Conservation (phyloP, 1,140 invertebrate genomes). For the Bombus haemorrhoidalis region DNA sequence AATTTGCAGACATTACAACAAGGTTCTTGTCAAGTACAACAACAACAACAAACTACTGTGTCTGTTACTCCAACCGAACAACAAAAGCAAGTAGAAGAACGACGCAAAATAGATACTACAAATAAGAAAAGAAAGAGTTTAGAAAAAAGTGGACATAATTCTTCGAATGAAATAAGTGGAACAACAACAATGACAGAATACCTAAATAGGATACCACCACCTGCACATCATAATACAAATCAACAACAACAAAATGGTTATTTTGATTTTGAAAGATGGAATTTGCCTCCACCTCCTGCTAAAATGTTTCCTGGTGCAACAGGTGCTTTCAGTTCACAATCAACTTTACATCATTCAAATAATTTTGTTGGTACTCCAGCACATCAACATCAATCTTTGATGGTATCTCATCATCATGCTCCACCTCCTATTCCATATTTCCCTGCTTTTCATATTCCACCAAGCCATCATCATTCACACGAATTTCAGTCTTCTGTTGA, state of each 20-base stretch:
- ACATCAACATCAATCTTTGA: conserved; percentile 86
- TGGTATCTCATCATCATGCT: conserved; percentile 85
- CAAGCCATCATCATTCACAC: conserved; percentile 82
- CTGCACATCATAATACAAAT: conserved; percentile 87
- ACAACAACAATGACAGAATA: conserved; percentile 83
- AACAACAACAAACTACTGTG: conserved; percentile 45
- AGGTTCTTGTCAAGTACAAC: conserved; percentile 84
- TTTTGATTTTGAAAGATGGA: conserved; percentile 90
- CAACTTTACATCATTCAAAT: conserved; percentile 81
- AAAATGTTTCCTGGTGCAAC: conserved; percentile 86
- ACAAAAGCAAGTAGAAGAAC: conserved; percentile 73
- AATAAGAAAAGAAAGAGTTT: conserved; percentile 76
- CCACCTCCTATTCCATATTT: conserved; percentile 86
- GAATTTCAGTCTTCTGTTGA: conserved; percentile 87
- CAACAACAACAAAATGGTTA: conserved; percentile 85
- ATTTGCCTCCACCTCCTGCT: conserved; percentile 85
- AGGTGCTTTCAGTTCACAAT: conserved; percentile 83
- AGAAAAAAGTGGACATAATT: conserved; percentile 75
- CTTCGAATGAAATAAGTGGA: conserved; percentile 82
- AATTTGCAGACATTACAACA: conserved; percentile 86
- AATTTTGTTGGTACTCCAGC: conserved; percentile 81
- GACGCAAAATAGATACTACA: conserved; percentile 63
- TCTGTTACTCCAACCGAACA: conserved; percentile 57
- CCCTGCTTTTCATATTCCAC: conserved; percentile 85
- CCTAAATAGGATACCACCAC: conserved; percentile 86